Conservation (phyloP, 2,797 vertebrate genomes). For the Hippoglossus hippoglossus region DNA sequence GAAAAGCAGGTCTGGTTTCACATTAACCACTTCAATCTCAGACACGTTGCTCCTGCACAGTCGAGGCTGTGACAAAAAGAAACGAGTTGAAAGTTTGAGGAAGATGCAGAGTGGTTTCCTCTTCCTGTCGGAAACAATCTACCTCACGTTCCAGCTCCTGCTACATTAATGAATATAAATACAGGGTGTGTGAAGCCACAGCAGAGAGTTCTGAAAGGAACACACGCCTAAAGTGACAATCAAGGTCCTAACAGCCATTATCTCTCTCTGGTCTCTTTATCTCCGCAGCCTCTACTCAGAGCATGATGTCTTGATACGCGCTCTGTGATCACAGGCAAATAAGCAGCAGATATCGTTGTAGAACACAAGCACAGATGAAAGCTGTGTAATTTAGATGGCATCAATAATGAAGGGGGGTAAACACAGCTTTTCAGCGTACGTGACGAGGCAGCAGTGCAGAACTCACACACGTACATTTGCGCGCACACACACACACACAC, state of each 20-base stretch:
- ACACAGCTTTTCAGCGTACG: conserved; percentile 33
- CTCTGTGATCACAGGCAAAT: conserved; percentile 39
- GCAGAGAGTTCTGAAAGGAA: conserved; percentile 15
- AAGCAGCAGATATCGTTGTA: conserved; percentile 52
- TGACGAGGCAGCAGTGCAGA: conserved; percentile 37
- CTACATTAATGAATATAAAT: conserved; percentile 14
- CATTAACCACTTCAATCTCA: neutral
- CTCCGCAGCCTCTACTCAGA: neutral
- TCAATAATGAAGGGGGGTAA: conserved; percentile 67
- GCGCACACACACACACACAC: neutral
- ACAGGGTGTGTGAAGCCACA: neutral
- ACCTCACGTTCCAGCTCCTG: neutral
- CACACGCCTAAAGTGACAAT: conserved; percentile 38
- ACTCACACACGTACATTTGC: neutral
- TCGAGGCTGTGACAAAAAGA: neutral
- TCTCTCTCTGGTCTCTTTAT: conserved; percentile 16
- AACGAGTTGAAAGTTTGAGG: neutral
- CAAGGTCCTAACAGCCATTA: conserved; percentile 26
- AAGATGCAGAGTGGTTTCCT: no score
- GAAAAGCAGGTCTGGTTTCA: neutral
- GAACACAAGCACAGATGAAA: conserved; percentile 62
- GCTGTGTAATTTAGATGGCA: conserved; percentile 74
- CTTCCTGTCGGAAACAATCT: no score
- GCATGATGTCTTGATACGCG: conserved; percentile 26
- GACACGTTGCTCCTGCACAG: neutral